Evolutionary conservation across 1,140 invertebrate species (phyloP), one percentile per base, ranked within the genome.

Genomic region (Adoxophyes honmai): DNA sequence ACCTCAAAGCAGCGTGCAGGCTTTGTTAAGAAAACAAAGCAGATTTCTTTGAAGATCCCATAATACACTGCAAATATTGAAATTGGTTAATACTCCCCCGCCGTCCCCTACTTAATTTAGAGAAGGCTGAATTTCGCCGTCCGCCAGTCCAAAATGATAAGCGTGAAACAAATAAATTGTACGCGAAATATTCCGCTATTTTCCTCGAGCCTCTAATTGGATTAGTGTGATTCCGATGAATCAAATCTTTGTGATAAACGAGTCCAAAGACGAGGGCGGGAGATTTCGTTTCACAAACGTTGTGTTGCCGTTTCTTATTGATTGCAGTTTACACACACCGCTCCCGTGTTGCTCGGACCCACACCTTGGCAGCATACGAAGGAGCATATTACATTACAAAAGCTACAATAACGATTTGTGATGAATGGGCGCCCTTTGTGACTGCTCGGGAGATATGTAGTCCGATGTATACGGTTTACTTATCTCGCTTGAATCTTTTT

Each of bases 211-310:
- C 13, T 15, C 57, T 70, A 70, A 70, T 70, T 70, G 68, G 62
- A 64, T 70, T 70, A 64, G 59, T 58, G 58, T 64, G 64, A 67
- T 67, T 59, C 57, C 59, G 55, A 67, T 66, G 68, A 66, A 66
- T 66, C 64, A 64, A 60, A 70, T 64, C 64, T 52, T 53, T 64
- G 54, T 63, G 59, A 67, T 59, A 67, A 70, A 67, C 52, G 61
- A 56, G 35, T 38, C 21, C 42, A 44, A n/a, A 52, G 62, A 66
- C 61, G 59, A 70, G 61, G 28, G 7, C 18, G 33, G 16, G 34
- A 52, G 18, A 44, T 44, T 44, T 21, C 16, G 16, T 44, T 18
- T n/a, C 15, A 44, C 15, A n/a, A 44, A 44, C 39, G 18, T 18
- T 21, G 38, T 13, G 39, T 21, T 18, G 39, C 21, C 21, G 21